Base-by-base conservation (phyloP, 2,888 invertebrate species). In the Luperina testacea region DNA sequence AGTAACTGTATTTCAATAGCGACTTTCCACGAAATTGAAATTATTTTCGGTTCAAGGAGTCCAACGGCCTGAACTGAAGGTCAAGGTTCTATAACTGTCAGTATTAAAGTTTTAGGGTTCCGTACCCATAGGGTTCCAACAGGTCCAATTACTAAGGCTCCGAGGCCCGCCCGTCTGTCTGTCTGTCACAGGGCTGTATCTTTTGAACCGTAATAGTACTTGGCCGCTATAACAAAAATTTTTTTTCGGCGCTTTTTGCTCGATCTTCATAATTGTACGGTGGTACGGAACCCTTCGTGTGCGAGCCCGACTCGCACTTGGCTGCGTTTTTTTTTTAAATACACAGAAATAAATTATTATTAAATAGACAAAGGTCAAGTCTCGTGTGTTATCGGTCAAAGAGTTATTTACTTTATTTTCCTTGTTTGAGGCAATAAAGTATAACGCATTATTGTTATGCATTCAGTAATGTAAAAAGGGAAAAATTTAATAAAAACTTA, bases 351-450 rank as follows among this genome's bases (percentile, higher is more conserved):
- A n/a, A n/a, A n/a, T n/a, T n/a, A n/a, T n/a, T n/a, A n/a, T n/a
- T n/a, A n/a, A n/a, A n/a, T n/a, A n/a, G n/a, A n/a, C n/a, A 71
- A 73, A 84, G 85, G 72, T 81, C 64, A 75, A 59, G 15, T n/a
- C 42, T 51, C 38, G 38, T 17, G 13, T 71, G 73, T 85, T 85
- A 84, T 82, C 85, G 79, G 85, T 79, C 75, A 82, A 45, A 24
- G 7, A 51, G 15, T 73, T 48, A 38, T 63, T 82, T 61, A 48
- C 45, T 59, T 68, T 53, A 24, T 77, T 75, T 85, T 82, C 75
- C 79, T 76, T 68, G 53, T 70, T 80, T 13, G 13, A 51, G 15
- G 59, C 24, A 69, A 65, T 74, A 45, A 80, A 59, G n/a, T 68
- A 27, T 32, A 45, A 61, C 8, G 20, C 48, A 32, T 38, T 38